A percentile compares a stretch with the other conserved stretches of the same genome.
phyloP scores from a whole-genome alignment of 2,888 invertebrate genomes.

The Morpho achilles region DNA sequence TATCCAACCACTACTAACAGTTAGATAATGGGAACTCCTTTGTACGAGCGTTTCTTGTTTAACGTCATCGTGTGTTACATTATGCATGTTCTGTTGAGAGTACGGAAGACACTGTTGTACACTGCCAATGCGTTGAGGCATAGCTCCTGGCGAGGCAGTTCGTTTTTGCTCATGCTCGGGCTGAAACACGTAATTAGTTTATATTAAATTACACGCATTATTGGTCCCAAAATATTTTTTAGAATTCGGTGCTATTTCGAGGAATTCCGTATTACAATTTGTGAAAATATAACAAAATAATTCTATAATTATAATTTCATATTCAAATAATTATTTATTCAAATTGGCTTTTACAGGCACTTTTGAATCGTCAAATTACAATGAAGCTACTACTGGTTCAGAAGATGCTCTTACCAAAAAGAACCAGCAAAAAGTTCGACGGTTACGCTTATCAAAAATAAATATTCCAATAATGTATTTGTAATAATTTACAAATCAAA shows the following conservation, averaged over 20 bases:
- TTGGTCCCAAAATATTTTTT: no score
- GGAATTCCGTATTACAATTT: not conserved
- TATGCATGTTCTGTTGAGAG: conserved; percentile 45
- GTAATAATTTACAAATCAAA: no score
- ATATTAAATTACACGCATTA: not conserved
- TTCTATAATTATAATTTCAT: not conserved
- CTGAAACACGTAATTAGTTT: conserved; percentile 41
- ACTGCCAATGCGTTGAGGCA: conserved; percentile 41
- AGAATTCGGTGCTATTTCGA: no score
- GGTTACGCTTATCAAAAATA: no score
- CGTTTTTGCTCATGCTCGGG: conserved; percentile 52
- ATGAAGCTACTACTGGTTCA: no score
- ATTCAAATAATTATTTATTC: no score
- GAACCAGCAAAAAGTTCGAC: no score
- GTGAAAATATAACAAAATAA: not conserved
- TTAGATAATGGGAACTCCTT: conserved; percentile 67
- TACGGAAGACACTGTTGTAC: conserved; percentile 44
- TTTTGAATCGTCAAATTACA: no score
- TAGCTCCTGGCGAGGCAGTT: conserved; percentile 47
- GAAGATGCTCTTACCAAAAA: no score
- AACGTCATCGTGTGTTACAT: conserved; percentile 47
- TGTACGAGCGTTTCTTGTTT: conserved; percentile 63
- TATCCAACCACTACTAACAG: conserved; percentile 73
- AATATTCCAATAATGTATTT: no score
- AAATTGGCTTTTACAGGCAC: no score